Base-by-base conservation (phyloP, 1,140 invertebrate genomes). In the Pectinophora gossypiella region DNA sequence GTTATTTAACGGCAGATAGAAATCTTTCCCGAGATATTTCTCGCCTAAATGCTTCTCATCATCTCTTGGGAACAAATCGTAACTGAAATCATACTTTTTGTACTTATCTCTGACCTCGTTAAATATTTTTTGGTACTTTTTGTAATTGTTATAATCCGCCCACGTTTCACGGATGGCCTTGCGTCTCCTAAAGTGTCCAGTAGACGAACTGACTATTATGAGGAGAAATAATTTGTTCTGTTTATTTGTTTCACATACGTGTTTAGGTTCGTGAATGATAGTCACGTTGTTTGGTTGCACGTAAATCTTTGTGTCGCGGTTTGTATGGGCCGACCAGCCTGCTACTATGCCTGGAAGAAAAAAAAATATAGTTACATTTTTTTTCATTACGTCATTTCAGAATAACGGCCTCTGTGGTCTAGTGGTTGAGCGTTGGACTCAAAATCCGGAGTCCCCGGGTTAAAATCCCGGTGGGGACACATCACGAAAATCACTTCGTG, bases 101-200 rank as follows among this genome's bases (percentile, higher is more conserved):
- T 79, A 85, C 56, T 65, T 78, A 2, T 77, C 71, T 20, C 51
- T 65, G 1, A 73, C 54, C 13, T 51, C 50, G 22, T 70, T 61
- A 15, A 67, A 81, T n/a, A 84, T 54, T 59, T 71, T 74, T 0
- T 54, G 59, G 5, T 69, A 21, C 56, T 72, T 54, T 12, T 63
- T 12, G 69, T 89, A 94, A 61, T 90, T 90, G 42, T 82, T 89
- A 54, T 91, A 89, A 54, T 90, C 91, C 0, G 92, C 95, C 95
- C 95, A 97, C 0, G 95, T 96, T 63, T 94, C 91, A 61, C 95
- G 88, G 54, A 97, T 96, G 9, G 93, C 93, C 40, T 78, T 68
- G 19, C 95, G 85, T 38, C 89, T 88, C 21, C 91, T 89, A 53
- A 93, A 90, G 83, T 96, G 93, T 0, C 71, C 66, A 0, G 94